Base-by-base conservation (phyloP, 1,140 invertebrate species). In the Ceratoteleas bidentatus region DNA sequence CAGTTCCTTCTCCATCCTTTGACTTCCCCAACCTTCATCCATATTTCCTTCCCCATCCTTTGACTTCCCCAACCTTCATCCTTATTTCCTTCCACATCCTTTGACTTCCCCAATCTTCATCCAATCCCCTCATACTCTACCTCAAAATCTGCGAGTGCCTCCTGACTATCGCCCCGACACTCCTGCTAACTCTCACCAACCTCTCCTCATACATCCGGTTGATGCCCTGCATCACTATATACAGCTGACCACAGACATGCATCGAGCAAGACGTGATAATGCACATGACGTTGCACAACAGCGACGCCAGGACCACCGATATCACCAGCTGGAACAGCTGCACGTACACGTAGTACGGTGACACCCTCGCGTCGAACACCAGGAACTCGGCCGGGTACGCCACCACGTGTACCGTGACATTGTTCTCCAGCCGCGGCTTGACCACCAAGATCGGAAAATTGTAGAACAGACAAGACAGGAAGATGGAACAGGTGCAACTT, bases 161-260 rank as follows among this genome's bases (percentile, higher is more conserved):
- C n/a, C n/a, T n/a, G n/a, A n/a, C n/a, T n/a, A n/a, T n/a, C n/a
- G n/a, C n/a, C n/a, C n/a, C n/a, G n/a, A n/a, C n/a, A n/a, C n/a
- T n/a, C n/a, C n/a, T n/a, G n/a, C n/a, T n/a, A n/a, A n/a, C n/a
- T n/a, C n/a, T n/a, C n/a, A n/a, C n/a, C n/a, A n/a, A n/a, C n/a
- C n/a, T n/a, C n/a, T n/a, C n/a, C n/a, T 54, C 45, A 10, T 15
- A 32, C 32, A 62, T 9, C 3, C 38, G 33, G 8, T 50, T 38
- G 6, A 62, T 13, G n/a, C 16, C 14, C 16, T 11, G 6, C 11
- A 50, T 62, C 16, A 62, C 45, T 11, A 62, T n/a, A 10, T 10
- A 32, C 36, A 50, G 50, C 33, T 62, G 60, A 52, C 60, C 60
- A 50, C 60, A 62, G 16, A 33, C 60, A 52, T 62, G 60, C 60